These are phyloP conservation scores for Poeciliopsis infans DNA, from an alignment of 2,797 vertebrate species.

Conservation along the genomic window DNA sequence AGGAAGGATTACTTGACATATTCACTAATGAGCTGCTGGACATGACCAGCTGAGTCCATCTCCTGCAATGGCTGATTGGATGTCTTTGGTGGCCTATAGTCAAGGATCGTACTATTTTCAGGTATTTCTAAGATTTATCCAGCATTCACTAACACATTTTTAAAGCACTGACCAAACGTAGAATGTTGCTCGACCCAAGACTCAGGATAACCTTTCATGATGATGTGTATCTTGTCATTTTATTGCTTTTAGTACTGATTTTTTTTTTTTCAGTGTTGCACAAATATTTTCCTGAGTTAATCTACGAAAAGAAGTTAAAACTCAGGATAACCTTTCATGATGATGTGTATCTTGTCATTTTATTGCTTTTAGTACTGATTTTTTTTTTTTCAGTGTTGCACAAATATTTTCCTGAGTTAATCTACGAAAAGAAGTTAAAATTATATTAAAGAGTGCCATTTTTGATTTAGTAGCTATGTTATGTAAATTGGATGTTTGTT, in stretches of 20 bases:
- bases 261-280: neutral
- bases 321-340: neutral
- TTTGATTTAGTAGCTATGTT: neutral
- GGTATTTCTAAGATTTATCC: slow-evolving; percentile 62
- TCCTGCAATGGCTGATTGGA: slow-evolving; percentile 39
- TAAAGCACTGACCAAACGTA: slow-evolving; percentile 16
- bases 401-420: no score
- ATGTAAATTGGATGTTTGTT: neutral
- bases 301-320: no score
- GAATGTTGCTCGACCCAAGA: neutral
- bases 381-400: neutral
- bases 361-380: no score
- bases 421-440: no score
- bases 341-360: neutral
- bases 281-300: no score
- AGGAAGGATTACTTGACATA: slow-evolving; percentile 51
- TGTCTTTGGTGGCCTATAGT: slow-evolving; percentile 50
- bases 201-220: neutral
- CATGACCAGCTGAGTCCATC: slow-evolving; percentile 38
- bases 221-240: neutral
- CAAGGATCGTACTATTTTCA: slow-evolving; percentile 48
- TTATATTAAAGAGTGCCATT: no score
- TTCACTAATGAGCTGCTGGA: slow-evolving; percentile 68
- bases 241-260: no score
- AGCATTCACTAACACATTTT: slow-evolving; percentile 37